These are phyloP conservation scores for Pocota personata DNA, from an alignment of 2,888 invertebrate species.

Conservation along the genomic window DNA sequence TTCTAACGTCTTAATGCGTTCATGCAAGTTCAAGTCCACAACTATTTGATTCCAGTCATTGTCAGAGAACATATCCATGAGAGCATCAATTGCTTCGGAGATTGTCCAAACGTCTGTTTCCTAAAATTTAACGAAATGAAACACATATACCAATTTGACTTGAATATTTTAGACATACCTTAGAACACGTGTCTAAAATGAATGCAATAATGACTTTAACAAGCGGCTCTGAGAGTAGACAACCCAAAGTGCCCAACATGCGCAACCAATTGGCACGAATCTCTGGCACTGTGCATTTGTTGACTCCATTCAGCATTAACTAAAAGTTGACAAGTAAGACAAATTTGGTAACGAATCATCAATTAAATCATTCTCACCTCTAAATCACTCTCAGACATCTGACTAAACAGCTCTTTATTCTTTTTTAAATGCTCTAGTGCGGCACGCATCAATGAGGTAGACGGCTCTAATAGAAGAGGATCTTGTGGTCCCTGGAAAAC, in stretches of 20 bases:
- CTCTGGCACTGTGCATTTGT: conserved; percentile 84
- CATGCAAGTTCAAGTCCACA: conserved; percentile 86
- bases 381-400: conserved; percentile 85
- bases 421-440: conserved; percentile 87
- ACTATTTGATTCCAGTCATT: conserved; percentile 88
- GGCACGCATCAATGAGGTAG: conserved; percentile 90
- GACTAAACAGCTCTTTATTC: conserved; percentile 83
- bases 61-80: conserved; percentile 91
- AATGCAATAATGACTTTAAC: conserved; percentile 84
- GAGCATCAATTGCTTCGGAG: conserved; percentile 89
- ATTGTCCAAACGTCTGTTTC: conserved; percentile 88
- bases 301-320: conserved; percentile 84
- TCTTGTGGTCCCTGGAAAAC: conserved; percentile 85
- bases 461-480: conserved; percentile 86
- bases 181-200: conserved; percentile 84
- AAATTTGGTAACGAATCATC: background rate
- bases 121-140: conserved; percentile 76
- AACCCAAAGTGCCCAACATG: conserved; percentile 85
- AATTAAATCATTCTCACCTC: conserved; percentile 78
- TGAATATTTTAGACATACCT: conserved; percentile 65
- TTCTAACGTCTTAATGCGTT: conserved; percentile 85
- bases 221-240: conserved; percentile 81
- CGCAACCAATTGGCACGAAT: conserved; percentile 85
- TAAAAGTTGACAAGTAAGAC: conserved; percentile 72
- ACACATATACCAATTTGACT: background rate